Conservation (phyloP, 2,797 vertebrate genomes). For the Petrocephalus sullivani region DNA sequence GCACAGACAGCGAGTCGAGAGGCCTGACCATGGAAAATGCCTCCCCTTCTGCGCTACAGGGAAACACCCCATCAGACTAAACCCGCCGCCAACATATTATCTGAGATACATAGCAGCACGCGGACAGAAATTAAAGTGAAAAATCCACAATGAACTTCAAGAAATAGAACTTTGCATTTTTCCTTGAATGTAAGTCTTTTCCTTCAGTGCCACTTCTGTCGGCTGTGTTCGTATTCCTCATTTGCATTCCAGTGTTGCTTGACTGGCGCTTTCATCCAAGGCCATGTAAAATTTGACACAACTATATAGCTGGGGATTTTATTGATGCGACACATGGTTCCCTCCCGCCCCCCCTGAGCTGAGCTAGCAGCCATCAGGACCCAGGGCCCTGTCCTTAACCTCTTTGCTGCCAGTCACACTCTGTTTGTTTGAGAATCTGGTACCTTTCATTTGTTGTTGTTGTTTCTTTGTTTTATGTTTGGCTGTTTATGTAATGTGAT, state of each 20-base stretch:
- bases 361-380: not conserved
- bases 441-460: not conserved
- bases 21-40: not conserved
- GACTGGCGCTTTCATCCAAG: not conserved
- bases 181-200: not conserved
- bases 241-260: not conserved
- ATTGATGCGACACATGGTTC: not conserved
- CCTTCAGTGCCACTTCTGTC: not conserved
- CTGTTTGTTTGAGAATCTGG: not conserved
- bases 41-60: not conserved
- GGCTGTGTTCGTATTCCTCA: not conserved
- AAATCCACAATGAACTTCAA: not conserved
- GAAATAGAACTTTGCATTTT: not conserved
- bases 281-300: not conserved
- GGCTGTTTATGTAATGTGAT: not conserved
- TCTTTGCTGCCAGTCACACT: not conserved
- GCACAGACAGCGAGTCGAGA: not conserved
- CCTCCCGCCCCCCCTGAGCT: not conserved
- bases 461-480: not conserved
- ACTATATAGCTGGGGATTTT: not conserved
- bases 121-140: not conserved
- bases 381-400: not conserved
- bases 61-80: not conserved
- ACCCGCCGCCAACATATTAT: not conserved
- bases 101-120: not conserved